phyloP scores from a whole-genome alignment of 1,140 invertebrate genomes.

The Solenopsis fugax region DNA sequence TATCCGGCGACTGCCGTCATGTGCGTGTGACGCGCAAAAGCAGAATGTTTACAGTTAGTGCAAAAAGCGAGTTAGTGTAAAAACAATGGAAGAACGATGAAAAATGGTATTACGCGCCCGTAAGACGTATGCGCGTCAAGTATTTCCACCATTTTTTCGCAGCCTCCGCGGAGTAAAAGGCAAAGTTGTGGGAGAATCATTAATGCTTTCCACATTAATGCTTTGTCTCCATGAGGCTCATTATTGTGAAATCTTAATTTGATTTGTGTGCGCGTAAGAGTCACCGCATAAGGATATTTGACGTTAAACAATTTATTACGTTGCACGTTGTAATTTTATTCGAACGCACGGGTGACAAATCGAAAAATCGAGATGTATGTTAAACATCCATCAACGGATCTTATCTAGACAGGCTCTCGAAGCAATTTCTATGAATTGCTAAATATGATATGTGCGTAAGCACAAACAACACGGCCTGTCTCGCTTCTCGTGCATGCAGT shows the following conservation, averaged over 20 bases:
- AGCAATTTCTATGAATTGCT: slow-evolving; percentile 24
- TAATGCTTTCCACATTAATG: background rate
- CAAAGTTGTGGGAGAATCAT: background rate
- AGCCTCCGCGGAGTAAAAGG: background rate
- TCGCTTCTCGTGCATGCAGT: slow-evolving; percentile 9
- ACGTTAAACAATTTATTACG: background rate
- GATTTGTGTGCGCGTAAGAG: background rate
- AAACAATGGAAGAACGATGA: background rate
- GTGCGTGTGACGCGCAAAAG: slow-evolving; percentile 20
- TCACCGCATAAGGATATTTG: background rate
- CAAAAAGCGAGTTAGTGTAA: background rate
- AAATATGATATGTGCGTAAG: slow-evolving; percentile 17
- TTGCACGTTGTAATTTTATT: background rate
- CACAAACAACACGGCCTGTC: slow-evolving; percentile 26
- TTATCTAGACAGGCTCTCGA: background rate
- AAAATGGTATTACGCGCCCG: background rate
- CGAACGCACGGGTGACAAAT: background rate
- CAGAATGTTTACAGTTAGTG: background rate
- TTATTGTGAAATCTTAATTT: slow-evolving; percentile 28
- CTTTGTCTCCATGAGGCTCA: background rate
- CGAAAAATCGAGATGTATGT: background rate
- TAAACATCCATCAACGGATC: slow-evolving; percentile 6
- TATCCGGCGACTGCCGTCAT: slow-evolving; percentile 26
- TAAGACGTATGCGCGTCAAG: background rate
- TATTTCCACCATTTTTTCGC: background rate